Evolutionary conservation across 2,888 invertebrate species (phyloP).

Genomic region (Oscheius sp.): DNA sequence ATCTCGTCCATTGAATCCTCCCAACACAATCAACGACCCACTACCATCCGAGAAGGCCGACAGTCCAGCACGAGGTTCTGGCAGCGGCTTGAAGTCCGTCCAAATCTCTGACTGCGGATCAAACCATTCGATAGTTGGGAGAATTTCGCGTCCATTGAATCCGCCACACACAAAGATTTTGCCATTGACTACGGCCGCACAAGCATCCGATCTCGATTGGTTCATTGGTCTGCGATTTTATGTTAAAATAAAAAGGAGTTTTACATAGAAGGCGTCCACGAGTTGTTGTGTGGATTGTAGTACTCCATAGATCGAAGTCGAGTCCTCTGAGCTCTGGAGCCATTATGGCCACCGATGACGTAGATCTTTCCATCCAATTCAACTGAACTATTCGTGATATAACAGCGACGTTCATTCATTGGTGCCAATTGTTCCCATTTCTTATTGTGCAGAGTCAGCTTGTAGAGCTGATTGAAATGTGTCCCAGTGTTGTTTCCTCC

Average conservation of each 20-base stretch:
- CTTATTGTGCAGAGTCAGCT: not conserved
- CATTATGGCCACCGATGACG: slow-evolving; percentile 29
- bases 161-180: slow-evolving; percentile 28
- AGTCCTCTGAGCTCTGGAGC: not conserved
- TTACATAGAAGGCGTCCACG: too few relatives aligned
- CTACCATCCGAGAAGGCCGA: not conserved
- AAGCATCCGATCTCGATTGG: slow-evolving; percentile 17
- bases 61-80: not conserved
- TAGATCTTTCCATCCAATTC: slow-evolving; percentile 16
- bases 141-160: slow-evolving; percentile 7
- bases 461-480: slow-evolving; percentile 4
- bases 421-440: slow-evolving; percentile 5
- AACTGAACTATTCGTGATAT: slow-evolving; percentile 17
- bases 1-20: not conserved
- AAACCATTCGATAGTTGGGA: not conserved
- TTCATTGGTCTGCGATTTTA: slow-evolving; percentile 13
- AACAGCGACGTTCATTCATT: slow-evolving; percentile 7
- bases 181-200: slow-evolving; percentile 8
- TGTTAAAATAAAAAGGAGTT: not conserved
- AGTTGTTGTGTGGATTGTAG: not conserved
- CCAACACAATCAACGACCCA: not conserved
- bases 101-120: slow-evolving; percentile 4
- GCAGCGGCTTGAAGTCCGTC: slow-evolving; percentile 7
- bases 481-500: slow-evolving; percentile 13
- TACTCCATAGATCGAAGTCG: slow-evolving; percentile 16